These are phyloP conservation scores for Brevipalpus yothersi DNA, from an alignment of 1,140 invertebrate genomes.

Conservation along the genomic window DNA sequence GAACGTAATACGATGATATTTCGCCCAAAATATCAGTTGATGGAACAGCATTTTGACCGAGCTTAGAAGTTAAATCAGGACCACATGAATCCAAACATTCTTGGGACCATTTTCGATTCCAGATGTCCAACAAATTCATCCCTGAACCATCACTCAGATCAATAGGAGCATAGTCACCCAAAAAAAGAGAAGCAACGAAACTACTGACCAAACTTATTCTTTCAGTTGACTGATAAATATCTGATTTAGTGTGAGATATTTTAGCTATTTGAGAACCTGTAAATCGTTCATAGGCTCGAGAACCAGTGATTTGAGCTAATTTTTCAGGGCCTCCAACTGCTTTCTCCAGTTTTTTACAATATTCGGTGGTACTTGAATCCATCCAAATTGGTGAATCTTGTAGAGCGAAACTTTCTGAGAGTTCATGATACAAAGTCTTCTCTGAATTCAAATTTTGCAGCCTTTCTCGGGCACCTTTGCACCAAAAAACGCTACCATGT, in stretches of 20 bases:
- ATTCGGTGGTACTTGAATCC: conserved; percentile 62
- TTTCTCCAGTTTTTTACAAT: conserved; percentile 53
- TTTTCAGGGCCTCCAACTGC: conserved; percentile 45
- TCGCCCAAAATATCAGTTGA: conserved; percentile 23
- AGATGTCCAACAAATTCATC: conserved; percentile 83
- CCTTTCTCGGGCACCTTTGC: conserved; percentile 35
- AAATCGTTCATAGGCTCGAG: conserved; percentile 73
- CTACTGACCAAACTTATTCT: conserved; percentile 79
- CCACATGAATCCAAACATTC: conserved; percentile 37
- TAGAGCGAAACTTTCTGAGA: conserved; percentile 40
- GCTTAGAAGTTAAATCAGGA: neutral
- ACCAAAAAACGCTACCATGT: conserved; percentile 90
- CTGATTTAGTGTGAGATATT: conserved; percentile 40
- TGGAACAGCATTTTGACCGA: conserved; percentile 3
- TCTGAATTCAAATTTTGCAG: conserved; percentile 38
- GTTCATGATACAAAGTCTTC: conserved; percentile 55
- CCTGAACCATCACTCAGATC: conserved; percentile 73
- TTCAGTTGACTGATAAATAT: conserved; percentile 54
- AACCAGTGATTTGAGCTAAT: conserved; percentile 66
- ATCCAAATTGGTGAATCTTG: conserved; percentile 80
- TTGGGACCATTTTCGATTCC: conserved; percentile 45
- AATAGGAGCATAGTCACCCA: conserved; percentile 70
- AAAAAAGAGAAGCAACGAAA: conserved; percentile 61
- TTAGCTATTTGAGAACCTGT: conserved; percentile 81
- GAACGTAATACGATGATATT: conserved; percentile 49